Evolutionary conservation across 2,888 invertebrate genomes (phyloP), one percentile per base, ranked within the genome.

Genomic region (Cryptophagus acutangulus): DNA sequence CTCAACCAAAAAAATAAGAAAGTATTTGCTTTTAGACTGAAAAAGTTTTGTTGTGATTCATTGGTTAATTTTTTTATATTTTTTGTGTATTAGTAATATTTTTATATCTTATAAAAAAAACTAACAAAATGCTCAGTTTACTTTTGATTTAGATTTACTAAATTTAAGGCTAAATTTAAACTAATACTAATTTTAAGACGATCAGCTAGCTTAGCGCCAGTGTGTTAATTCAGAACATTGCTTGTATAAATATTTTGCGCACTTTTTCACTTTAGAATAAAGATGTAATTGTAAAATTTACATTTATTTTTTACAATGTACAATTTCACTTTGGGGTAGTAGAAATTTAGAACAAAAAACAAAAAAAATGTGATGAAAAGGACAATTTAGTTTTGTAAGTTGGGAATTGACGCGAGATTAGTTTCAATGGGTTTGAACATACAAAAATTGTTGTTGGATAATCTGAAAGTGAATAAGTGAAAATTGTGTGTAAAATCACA

Each of bases 181-280:
- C 13, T n/a, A 28, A 10, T 20, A 6, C 5, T 20, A 20, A 9
- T 45, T 49, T 46, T 39, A 48, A 55, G 52, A 58, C 55, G 63
- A 66, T 64, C 64, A 66, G 65, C 63, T 64, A 65, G 66, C 64
- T 65, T 12, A 58, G 55, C 58, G 57, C 57, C 9, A 56, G 49
- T 55, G 59, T 57, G 59, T 20, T 8, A 20, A 20, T 8, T 6
- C 9, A 20, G 6, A 48, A 42, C 12, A 56, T 54, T 36, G 45
- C 50, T 56, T 52, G 33, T 35, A 26, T n/a, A 38, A 29, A 41
- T 49, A 49, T 52, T 49, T 48, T 46, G 54, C 54, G 52, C 57
- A 51, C 52, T 43, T 47, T 52, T 50, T 52, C 47, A 45, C 48
- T 33, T n/a, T n/a, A n/a, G 48, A 46, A 20, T 20, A 20, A 20